Percentiles rank a stretch among this genome's conserved stretches.
Evolutionary conservation across 37 sponge, comb jelly and placozoan genomes (phyloP).

Genomic region (Cladorhizidae sp.): DNA sequence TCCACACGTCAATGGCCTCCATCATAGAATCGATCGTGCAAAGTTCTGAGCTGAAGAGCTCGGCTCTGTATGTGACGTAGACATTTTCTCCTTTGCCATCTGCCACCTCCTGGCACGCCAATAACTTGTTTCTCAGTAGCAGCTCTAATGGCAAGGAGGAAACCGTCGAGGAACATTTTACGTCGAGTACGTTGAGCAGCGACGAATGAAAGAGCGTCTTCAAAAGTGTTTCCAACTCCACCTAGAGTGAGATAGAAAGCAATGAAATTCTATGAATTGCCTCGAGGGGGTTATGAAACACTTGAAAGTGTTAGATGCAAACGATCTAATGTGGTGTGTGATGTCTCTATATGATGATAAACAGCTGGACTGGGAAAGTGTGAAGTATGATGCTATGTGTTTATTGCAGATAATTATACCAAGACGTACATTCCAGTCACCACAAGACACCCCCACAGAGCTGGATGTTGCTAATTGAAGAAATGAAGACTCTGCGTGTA

Average conservation of each 20-base stretch:
- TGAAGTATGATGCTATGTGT: too few relatives aligned
- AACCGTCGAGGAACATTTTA: not conserved
- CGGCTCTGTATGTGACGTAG: slow-evolving; percentile 18
- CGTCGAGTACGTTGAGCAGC: not conserved
- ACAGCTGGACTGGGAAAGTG: too few relatives aligned
- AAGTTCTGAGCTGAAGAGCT: not conserved
- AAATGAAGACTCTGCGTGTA: not conserved
- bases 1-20: not conserved
- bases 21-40: not conserved
- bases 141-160: not conserved
- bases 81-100: not conserved
- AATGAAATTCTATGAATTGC: too few relatives aligned
- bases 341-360: too few relatives aligned
- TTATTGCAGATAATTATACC: too few relatives aligned
- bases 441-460: not conserved
- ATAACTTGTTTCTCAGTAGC: not conserved
- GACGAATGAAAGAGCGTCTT: not conserved
- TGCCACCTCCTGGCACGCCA: not conserved
- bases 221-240: not conserved
- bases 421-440: slow-evolving; percentile 34
- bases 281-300: too few relatives aligned
- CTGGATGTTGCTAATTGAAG: slow-evolving; percentile 28
- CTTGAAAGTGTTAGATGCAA: too few relatives aligned
- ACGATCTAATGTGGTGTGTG: too few relatives aligned
- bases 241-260: not conserved